These are phyloP conservation scores for Sciurus vulgaris DNA, from an alignment of 2,797 vertebrate species.

Conservation along the genomic window DNA sequence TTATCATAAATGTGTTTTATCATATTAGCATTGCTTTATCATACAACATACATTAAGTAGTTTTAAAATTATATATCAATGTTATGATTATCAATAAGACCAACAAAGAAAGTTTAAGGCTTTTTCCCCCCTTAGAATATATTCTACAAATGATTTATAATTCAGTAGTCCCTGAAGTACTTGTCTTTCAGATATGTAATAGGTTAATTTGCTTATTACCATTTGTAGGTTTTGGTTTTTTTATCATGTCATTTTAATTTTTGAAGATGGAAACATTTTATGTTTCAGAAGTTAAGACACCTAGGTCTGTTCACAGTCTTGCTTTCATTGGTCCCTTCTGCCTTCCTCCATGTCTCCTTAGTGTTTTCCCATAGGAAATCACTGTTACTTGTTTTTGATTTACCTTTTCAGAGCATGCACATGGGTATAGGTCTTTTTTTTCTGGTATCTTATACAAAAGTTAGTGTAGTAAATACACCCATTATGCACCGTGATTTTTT, in stretches of 20 bases:
- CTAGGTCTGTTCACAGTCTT: background rate
- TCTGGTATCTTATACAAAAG: background rate
- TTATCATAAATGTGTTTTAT: background rate
- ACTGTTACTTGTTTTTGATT: background rate
- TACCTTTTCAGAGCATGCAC: background rate
- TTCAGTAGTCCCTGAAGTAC: background rate
- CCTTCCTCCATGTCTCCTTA: background rate
- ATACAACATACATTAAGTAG: background rate
- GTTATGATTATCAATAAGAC: background rate
- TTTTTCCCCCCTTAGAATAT: background rate
- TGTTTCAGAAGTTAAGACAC: slow-evolving; percentile 17
- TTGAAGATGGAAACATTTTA: background rate
- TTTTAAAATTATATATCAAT: slow-evolving; percentile 4
- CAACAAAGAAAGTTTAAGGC: background rate
- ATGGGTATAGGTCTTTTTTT: background rate
- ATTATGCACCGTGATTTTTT: background rate
- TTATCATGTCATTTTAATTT: slow-evolving; percentile 47
- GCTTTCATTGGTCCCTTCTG: background rate
- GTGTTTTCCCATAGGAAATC: background rate
- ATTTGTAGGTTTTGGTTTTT: background rate
- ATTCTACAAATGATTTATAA: background rate
- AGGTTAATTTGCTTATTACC: background rate
- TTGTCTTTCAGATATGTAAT: background rate
- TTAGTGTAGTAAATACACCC: background rate
- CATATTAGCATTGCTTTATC: background rate